Evolutionary conservation across 2,113 vertebrate genomes (phyloP).

Genomic region (Poeciliopsis turrubarensis): DNA sequence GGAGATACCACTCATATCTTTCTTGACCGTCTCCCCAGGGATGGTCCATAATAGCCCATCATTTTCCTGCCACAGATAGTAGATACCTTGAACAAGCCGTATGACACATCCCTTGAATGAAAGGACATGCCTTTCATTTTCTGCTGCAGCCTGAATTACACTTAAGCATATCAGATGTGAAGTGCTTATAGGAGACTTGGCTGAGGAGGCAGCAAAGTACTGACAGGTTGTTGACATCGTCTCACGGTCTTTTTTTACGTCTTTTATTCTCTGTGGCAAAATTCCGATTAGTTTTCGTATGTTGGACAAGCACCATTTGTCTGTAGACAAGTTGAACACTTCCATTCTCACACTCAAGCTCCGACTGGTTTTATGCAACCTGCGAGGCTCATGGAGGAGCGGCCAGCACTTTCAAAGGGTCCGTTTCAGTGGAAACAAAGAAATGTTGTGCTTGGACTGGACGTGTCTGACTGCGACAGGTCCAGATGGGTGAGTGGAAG

Average conservation of each 20-base stretch:
- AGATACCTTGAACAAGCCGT: constrained; percentile 29
- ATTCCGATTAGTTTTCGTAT: background rate
- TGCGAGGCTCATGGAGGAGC: constrained; percentile 47
- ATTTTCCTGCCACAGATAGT: constrained; percentile 38
- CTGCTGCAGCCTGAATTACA: constrained; percentile 8
- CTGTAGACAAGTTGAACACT: constrained; percentile 28
- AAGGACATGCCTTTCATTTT: constrained; percentile 34
- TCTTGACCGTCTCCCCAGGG: constrained; percentile 62
- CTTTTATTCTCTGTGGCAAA: background rate
- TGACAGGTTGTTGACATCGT: background rate
- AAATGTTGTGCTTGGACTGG: constrained; percentile 68
- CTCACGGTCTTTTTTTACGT: background rate
- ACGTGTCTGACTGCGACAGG: constrained; percentile 44
- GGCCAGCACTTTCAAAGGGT: constrained; percentile 30
- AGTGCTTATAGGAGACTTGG: background rate
- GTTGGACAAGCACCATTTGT: background rate
- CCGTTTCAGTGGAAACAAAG: constrained; percentile 74
- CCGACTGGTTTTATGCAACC: constrained; percentile 41
- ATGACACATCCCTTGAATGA: constrained; percentile 29
- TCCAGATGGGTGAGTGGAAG: constrained; percentile 61
- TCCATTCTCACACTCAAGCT: constrained; percentile 21
- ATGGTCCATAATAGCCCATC: constrained; percentile 52
- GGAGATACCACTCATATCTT: constrained; percentile 76
- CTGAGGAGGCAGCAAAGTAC: background rate
- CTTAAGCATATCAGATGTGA: background rate